Percentiles rank a stretch among this genome's conserved stretches.
Evolutionary conservation across 2,797 vertebrate species (phyloP).

Genomic region (Malurus splendens): DNA sequence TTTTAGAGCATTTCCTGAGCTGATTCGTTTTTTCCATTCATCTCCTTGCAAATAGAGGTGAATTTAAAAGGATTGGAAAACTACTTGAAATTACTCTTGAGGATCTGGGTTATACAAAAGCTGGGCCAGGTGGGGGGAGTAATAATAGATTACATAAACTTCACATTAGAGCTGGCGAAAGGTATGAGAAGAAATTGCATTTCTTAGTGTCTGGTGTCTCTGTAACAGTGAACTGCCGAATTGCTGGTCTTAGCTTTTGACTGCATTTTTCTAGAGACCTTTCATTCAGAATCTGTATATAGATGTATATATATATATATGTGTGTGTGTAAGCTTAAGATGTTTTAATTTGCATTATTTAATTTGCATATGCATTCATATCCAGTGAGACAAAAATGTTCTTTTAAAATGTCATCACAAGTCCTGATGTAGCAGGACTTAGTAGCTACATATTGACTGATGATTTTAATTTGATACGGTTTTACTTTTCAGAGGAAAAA

Average conservation of each 20-base stretch:
- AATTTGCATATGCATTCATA: neutral
- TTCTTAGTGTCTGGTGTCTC: neutral
- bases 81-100: neutral
- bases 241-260: neutral
- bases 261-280: neutral
- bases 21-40: slow-evolving; percentile 42
- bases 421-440: neutral
- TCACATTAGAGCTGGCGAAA: neutral
- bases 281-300: neutral
- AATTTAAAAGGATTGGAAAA: slow-evolving; percentile 21
- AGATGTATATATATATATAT: neutral
- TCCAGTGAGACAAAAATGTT: neutral
- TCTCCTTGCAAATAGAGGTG: slow-evolving; percentile 29
- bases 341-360: neutral
- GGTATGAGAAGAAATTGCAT: neutral
- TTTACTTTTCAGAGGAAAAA: neutral
- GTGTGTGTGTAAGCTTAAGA: neutral
- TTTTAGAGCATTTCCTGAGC: neutral
- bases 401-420: neutral
- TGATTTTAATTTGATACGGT: rapidly evolving
- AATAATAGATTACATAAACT: neutral
- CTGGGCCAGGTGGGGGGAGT: neutral
- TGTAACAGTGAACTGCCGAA: neutral
- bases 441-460: neutral
- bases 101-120: neutral